phyloP scores from a whole-genome alignment of 2,113 vertebrate genomes.

The Columba janthina region DNA sequence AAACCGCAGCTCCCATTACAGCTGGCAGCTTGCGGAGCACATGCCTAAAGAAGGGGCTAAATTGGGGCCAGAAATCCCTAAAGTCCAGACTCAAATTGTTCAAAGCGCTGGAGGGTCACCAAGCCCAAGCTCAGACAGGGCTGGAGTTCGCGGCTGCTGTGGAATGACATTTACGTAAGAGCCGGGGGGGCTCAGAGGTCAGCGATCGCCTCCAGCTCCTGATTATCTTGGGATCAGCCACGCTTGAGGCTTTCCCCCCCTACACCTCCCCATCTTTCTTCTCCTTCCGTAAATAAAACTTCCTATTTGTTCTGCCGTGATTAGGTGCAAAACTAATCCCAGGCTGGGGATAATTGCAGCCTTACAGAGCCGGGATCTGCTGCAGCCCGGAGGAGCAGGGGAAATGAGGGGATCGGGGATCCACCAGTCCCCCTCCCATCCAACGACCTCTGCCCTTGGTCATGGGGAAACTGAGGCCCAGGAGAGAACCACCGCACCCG shows the following conservation, averaged over 20 bases:
- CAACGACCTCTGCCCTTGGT: not conserved
- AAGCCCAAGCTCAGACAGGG: not conserved
- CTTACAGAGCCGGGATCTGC: conserved; percentile 52
- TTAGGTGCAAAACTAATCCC: conserved; percentile 69
- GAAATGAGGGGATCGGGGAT: conserved; percentile 37
- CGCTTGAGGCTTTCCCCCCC: not conserved
- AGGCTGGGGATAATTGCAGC: conserved; percentile 56
- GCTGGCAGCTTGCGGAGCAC: not conserved
- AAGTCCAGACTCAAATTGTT: not conserved
- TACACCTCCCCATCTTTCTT: not conserved
- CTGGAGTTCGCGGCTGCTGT: not conserved
- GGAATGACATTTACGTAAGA: not conserved
- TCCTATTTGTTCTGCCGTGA: conserved; percentile 50
- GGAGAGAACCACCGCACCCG: not conserved
- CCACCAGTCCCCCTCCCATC: not conserved
- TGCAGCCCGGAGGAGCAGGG: not conserved
- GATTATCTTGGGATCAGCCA: conserved; percentile 55
- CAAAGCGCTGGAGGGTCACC: not conserved
- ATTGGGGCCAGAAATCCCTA: not conserved
- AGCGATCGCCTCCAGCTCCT: not conserved
- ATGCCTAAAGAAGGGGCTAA: not conserved
- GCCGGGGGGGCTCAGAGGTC: not conserved
- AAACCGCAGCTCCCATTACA: rapidly evolving
- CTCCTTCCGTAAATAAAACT: conserved; percentile 63
- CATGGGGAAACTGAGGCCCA: not conserved